Conservation (phyloP, 2,113 vertebrate genomes). For the Oriolus oriolus region DNA sequence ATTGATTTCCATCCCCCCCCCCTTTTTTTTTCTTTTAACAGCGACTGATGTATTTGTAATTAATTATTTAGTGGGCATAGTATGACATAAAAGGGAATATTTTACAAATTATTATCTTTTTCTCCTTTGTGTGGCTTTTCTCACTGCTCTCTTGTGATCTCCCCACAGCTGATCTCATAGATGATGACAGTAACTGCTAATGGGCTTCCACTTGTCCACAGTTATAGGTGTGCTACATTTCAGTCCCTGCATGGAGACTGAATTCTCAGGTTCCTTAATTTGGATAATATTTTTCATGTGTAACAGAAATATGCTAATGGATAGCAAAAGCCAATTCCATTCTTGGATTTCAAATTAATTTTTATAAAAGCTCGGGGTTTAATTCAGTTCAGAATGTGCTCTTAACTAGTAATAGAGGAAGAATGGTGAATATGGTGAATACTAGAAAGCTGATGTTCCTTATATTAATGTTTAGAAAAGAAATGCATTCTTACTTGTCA, state of each 20-base stretch:
- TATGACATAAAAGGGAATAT: conserved; percentile 56
- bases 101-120: conserved; percentile 41
- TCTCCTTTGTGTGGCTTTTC: conserved; percentile 19
- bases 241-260: background rate
- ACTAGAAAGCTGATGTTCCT: background rate
- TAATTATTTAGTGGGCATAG: conserved; percentile 52
- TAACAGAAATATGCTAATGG: conserved; percentile 17
- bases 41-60: conserved; percentile 15
- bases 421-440: background rate
- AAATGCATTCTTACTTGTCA: background rate
- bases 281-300: background rate
- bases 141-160: conserved; percentile 19
- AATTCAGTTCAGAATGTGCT: conserved; percentile 13
- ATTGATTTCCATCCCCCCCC: background rate
- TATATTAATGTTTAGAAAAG: background rate
- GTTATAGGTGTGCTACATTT: background rate
- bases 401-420: background rate
- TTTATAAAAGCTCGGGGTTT: background rate
- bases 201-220: background rate
- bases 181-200: conserved; percentile 40
- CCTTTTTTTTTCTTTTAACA: background rate
- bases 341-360: conserved; percentile 29
- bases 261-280: conserved; percentile 22
- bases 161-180: background rate
- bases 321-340: background rate